Conservation (phyloP, 2,797 vertebrate genomes). For the Anolis apletophallus region DNA sequence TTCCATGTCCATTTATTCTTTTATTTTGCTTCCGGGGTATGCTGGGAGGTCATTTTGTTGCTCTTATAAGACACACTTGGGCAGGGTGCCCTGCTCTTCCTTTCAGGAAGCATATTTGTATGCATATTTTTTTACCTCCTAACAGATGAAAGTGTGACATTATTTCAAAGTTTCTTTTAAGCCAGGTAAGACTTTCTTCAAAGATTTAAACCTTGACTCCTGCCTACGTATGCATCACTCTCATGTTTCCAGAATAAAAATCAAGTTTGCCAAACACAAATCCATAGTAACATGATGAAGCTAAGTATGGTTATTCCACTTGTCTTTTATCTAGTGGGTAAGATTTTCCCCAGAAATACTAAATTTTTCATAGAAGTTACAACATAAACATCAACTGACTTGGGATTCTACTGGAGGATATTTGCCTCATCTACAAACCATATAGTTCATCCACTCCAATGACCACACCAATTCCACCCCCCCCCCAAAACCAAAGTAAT, state of each 20-base stretch:
- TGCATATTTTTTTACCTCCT: constrained; percentile 13
- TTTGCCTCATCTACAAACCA: neutral
- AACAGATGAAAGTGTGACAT: constrained; percentile 4
- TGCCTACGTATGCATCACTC: neutral
- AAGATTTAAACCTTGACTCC: neutral
- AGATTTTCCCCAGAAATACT: neutral
- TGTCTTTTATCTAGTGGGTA: neutral
- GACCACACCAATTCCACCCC: neutral
- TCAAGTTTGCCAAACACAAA: neutral
- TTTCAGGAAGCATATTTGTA: constrained; percentile 10
- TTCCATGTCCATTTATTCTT: constrained; percentile 29
- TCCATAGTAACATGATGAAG: neutral
- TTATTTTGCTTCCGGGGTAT: constrained; percentile 47
- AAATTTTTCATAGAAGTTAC: neutral
- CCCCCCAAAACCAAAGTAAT: too few relatives aligned
- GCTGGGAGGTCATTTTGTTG: constrained; percentile 33
- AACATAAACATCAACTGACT: neutral
- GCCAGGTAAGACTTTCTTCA: neutral
- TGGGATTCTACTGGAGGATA: neutral
- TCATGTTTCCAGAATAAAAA: constrained; percentile 1
- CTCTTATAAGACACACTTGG: constrained; percentile 33
- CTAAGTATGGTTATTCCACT: neutral
- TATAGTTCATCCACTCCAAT: neutral
- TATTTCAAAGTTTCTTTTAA: neutral
- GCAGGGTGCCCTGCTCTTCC: constrained; percentile 35